These are phyloP conservation scores for Drosophila kikkawai DNA, from an alignment of 1,140 invertebrate species.

Conservation along the genomic window DNA sequence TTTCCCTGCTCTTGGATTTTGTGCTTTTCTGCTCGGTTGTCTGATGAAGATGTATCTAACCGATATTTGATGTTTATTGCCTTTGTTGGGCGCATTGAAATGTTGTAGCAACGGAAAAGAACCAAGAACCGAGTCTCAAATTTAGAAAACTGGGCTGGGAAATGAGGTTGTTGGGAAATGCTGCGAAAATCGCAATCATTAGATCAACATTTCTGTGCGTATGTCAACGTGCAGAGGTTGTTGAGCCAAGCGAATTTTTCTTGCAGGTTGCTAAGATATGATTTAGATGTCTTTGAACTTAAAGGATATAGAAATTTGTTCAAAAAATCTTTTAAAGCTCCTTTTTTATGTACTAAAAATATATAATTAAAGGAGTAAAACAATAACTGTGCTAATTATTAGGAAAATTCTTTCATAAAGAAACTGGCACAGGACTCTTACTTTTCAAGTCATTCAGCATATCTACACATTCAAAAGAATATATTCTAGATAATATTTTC, in stretches of 20 bases:
- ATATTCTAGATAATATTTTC: background rate
- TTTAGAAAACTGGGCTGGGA: constrained; percentile 15
- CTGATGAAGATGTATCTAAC: constrained; percentile 82
- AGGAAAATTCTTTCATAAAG: background rate
- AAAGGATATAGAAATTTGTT: background rate
- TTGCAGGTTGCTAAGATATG: background rate
- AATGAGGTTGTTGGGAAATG: constrained; percentile 32
- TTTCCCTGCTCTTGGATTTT: constrained; percentile 13
- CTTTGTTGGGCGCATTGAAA: constrained; percentile 69
- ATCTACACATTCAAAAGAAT: too few species aligned
- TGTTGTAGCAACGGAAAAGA: constrained; percentile 38
- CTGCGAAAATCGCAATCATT: constrained; percentile 56
- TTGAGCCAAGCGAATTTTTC: constrained; percentile 2
- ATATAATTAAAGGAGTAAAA: background rate
- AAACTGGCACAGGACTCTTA: background rate
- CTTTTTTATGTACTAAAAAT: background rate
- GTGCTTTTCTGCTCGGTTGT: constrained; percentile 41
- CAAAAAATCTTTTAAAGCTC: background rate
- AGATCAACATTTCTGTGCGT: constrained; percentile 51
- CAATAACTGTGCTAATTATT: rapidly evolving
- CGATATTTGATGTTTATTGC: constrained; percentile 82
- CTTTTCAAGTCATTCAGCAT: background rate
- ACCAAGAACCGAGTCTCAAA: constrained; percentile 11
- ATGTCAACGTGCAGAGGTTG: constrained; percentile 16
- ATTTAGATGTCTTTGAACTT: constrained; percentile 16